Evolutionary conservation across 1,140 invertebrate genomes (phyloP), one percentile per base, ranked within the genome.

Genomic region (Zeugodacus cucurbitae): DNA sequence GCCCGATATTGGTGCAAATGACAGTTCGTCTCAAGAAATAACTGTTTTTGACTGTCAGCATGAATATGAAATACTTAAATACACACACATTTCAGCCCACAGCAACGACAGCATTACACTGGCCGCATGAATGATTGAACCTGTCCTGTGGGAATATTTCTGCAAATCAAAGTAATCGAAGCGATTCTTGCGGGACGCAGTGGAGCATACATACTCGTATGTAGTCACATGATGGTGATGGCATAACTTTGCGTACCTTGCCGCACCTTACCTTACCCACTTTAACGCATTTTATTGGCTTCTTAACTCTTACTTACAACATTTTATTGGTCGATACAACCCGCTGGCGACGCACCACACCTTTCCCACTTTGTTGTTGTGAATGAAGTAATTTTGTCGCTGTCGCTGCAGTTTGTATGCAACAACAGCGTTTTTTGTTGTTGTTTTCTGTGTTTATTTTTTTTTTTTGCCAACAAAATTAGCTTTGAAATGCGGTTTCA

Each of bases 401-500:
- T 48, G 37, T 5, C 14, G 74, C 22, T 82, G 74, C 26, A 48
- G 70, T 74, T 22, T 6, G 34, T 22, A 20, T 44, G 14, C 14
- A 17, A 17, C 14, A 54, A 4, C 4, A 17, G 14, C 20, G 14
- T 17, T 17, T 17, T 54, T 54, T 54, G 48, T 54, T 54, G 48
- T 54, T 54, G 48, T 17, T 54, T 54, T 17, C 48, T 3, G 1
- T 54, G n/a, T n/a, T n/a, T n/a, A n/a, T n/a, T n/a, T n/a, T n/a
- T n/a, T 37, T 20, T 70, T 67, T 34, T 82, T n/a, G 74, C 74
- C n/a, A 54, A 14, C 44, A 62, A 82, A 82, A 82, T 44, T n/a
- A 82, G 74, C 41, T 82, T 82, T 82, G 41, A 82, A 82, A 82
- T 82, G 74, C 44, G 74, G 74, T 82, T 82, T 82, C 41, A 48